Evolutionary conservation across 2,797 vertebrate genomes (phyloP).

Genomic region (Cirrhinus molitorella): DNA sequence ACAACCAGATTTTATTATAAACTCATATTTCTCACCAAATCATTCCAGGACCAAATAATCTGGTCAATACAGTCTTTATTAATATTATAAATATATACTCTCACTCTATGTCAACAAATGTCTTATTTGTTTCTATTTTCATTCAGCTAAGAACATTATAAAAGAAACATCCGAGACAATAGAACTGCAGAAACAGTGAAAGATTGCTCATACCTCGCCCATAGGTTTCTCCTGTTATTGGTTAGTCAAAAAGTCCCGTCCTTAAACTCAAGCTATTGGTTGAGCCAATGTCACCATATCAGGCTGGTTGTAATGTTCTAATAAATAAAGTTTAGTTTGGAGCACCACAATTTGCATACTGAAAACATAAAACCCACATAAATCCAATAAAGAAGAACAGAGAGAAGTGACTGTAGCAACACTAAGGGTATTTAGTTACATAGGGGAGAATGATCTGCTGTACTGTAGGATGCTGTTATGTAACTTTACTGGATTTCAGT

Average conservation of each 20-base stretch:
- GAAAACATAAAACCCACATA: background rate
- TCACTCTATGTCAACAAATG: background rate
- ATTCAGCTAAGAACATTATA: too few species aligned
- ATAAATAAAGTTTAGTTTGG: background rate
- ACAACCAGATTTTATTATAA: background rate
- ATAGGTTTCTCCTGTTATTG: background rate
- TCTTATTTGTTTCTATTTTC: background rate
- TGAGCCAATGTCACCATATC: background rate
- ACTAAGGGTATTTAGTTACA: background rate
- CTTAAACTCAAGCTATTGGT: background rate
- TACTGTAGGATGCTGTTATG: conserved; percentile 21
- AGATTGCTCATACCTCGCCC: too few species aligned
- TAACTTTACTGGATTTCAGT: conserved; percentile 8
- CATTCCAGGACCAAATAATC: background rate
- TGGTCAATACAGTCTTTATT: background rate
- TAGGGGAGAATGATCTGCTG: background rate
- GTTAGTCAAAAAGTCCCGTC: background rate
- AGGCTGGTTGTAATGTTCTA: background rate
- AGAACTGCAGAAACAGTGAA: too few species aligned
- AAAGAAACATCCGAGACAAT: too few species aligned
- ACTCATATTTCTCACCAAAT: background rate
- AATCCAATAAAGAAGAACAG: background rate
- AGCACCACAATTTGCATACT: background rate
- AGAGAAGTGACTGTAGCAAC: background rate
- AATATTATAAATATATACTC: too few species aligned